Evolutionary conservation across 2,113 vertebrate genomes (phyloP), one percentile per base, ranked within the genome.

Genomic region (Lichenostomus cassidix): DNA sequence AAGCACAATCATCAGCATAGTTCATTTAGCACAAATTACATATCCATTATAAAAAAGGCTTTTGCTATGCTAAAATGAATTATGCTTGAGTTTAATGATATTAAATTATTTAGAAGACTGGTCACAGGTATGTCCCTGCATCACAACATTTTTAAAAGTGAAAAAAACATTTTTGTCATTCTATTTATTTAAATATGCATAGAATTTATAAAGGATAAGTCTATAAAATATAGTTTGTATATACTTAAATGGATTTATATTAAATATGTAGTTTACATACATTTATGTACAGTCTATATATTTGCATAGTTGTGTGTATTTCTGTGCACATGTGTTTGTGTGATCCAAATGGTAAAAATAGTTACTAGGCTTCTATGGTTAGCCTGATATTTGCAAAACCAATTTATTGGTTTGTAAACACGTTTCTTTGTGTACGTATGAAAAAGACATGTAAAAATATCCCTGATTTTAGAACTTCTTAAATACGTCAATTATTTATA

Each of bases 261-360:
- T 41, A 8, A 2, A 29, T 31, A 20, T n/a, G 6, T 22, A 14
- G 6, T 19, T 50, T 35, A 31, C 0, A 0, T 39, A 22, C 3
- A 33, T 52, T 24, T 79, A 28, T 67, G 15, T n/a, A 31, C 0
- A 0, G 2, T 27, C 42, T 31, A 17, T 49, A 24, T 24, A 4
- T 46, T 74, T 69, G 49, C 0, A 16, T 41, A 21, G 13, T 18
- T 76, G 4, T 50, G 9, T 37, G n/a, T 27, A 31, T 83, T 55
- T 46, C 2, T 12, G 42, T 27, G 11, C 2, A 59, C 5, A 12
- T 0, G 0, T 25, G 4, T 35, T 21, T 53, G 16, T 33, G 12
- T 25, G 24, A 58, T 73, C 33, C 11, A 50, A 73, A 53, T 14
- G 18, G 10, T 52, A 49, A 74, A 63, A 93, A 16, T 4, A 17